These are phyloP conservation scores for Haliclona indistincta DNA, from an alignment of 37 sponge, comb jelly and placozoan genomes.

Conservation along the genomic window DNA sequence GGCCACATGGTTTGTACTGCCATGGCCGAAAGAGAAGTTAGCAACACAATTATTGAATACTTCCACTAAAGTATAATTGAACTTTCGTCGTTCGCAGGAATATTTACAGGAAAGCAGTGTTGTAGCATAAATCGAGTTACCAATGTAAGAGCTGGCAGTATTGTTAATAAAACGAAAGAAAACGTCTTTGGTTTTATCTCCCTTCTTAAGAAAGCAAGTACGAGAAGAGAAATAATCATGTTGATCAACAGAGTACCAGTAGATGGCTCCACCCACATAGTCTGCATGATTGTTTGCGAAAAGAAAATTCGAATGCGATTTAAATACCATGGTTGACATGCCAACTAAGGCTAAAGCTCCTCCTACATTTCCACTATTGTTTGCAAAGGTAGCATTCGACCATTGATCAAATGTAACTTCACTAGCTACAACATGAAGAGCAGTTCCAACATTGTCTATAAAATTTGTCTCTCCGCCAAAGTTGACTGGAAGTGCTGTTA, in stretches of 20 bases:
- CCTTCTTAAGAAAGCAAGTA: slow-evolving; percentile 52
- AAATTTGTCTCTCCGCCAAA: slow-evolving; percentile 3
- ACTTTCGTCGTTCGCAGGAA: too few species aligned
- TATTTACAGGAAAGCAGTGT: slow-evolving; percentile 62
- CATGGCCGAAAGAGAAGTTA: too few species aligned
- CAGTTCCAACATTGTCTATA: not conserved
- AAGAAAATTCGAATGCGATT: not conserved
- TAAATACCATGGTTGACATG: slow-evolving; percentile 31
- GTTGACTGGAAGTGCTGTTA: not conserved
- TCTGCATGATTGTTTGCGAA: slow-evolving; percentile 57
- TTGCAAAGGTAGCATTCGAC: slow-evolving; percentile 4
- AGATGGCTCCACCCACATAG: slow-evolving; percentile 69
- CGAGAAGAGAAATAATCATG: slow-evolving; percentile 57
- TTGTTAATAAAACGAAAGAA: slow-evolving; percentile 49
- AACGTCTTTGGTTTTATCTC: not conserved
- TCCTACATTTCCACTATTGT: slow-evolving; percentile 54
- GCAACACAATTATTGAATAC: too few species aligned
- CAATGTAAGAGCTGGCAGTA: slow-evolving; percentile 3
- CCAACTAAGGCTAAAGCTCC: slow-evolving; percentile 66
- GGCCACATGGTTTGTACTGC: too few species aligned
- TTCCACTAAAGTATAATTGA: too few species aligned
- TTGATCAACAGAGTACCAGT: slow-evolving; percentile 27
- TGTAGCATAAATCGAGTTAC: slow-evolving; percentile 55
- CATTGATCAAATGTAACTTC: not conserved
- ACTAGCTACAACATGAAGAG: not conserved